Conservation (phyloP, 2,797 vertebrate genomes). For the Platyrinchus mystaceus region DNA sequence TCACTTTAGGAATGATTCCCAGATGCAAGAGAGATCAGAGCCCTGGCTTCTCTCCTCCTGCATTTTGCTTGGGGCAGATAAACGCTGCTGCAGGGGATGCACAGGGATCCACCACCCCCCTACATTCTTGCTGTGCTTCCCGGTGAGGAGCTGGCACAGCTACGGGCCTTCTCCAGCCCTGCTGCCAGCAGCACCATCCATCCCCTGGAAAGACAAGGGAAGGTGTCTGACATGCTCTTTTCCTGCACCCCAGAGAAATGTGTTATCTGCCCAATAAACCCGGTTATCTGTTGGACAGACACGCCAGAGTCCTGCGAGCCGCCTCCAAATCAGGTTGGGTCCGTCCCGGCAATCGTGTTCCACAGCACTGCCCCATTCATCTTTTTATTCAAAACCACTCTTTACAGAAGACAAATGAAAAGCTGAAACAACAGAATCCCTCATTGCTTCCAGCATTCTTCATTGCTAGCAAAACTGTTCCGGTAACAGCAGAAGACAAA, state of each 20-base stretch:
- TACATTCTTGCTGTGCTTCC: fast-evolving
- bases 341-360: neutral
- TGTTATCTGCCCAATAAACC: constrained; percentile 20
- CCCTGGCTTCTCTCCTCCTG: neutral
- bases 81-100: fast-evolving
- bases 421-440: constrained; percentile 40
- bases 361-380: neutral
- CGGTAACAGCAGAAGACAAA: constrained; percentile 33
- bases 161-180: fast-evolving
- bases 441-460: constrained; percentile 36
- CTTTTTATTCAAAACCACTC: constrained; percentile 45
- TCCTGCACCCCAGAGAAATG: neutral
- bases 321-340: constrained; percentile 25
- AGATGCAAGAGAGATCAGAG: neutral
- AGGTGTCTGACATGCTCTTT: neutral
- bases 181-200: neutral
- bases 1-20: neutral
- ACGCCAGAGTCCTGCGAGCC: neutral
- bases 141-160: fast-evolving
- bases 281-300: constrained; percentile 31
- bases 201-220: neutral
- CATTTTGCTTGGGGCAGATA: neutral
- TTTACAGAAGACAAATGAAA: constrained; percentile 54
- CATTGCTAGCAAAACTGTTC: constrained; percentile 9
- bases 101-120: neutral